Base-by-base conservation (phyloP, 2,888 invertebrate genomes). In the Philereme transversata region DNA sequence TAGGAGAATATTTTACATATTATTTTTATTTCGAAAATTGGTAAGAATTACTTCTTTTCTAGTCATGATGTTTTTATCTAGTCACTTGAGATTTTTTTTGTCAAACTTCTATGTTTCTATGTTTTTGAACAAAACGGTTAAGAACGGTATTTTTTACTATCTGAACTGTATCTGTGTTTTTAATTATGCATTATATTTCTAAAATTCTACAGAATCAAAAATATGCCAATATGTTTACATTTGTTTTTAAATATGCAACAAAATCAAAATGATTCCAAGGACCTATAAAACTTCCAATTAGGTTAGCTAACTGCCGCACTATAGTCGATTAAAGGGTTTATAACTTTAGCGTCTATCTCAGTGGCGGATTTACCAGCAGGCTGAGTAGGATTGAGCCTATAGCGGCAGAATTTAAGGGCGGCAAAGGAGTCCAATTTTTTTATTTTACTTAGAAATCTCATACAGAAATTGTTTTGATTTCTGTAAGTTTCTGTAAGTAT, bases 181-280 rank as follows among this genome's bases (percentile, higher is more conserved):
- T 11, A 0, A 10, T 7, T 40, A 41, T 55, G 41, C 48, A 47
- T n/a, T 1, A 9, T 9, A 5, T 34, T 47, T 35, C 4, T n/a
- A 4, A 45, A 22, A 22, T 11, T 4, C 11, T 6, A 22, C 6
- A 4, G 22, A 5, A 22, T 22, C 4, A 22, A 7, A 4, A 22
- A 45, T 22, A 45, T 3, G 6, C 11, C 22, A 7, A 10, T 43
- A 45, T 10, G 6, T 22, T 6, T 45, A 4, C 0, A 22, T 4
- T 22, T 45, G 10, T 38, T 10, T 33, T 56, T 51, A 57, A 35
- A 41, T 46, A 41, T 54, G 54, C 58, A 62, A 51, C 51, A 48
- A 62, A 62, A 51, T 62, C 51, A 53, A 50, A 33, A 58, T 10
- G 47, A 58, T 58, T 58, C 62, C 58, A 58, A 54, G 43, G 34